A percentile compares a stretch with the other conserved stretches of the same genome.
Conservation (phyloP, 2,797 vertebrate genomes). For the Pseudotriccus pelzelni region DNA sequence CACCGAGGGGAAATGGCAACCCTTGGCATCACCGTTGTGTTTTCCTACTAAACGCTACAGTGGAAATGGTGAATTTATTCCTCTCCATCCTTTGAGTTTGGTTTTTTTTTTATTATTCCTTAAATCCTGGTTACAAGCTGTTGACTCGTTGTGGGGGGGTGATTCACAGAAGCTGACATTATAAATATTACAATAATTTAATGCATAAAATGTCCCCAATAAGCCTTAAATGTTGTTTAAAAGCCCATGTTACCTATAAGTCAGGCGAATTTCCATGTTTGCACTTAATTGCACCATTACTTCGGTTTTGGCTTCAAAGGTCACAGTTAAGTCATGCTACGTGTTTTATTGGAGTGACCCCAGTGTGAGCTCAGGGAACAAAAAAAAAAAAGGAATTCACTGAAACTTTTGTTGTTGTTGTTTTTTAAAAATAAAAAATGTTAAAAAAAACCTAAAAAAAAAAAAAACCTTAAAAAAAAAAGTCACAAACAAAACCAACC, state of each 20-base stretch:
- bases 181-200: slow-evolving; percentile 68
- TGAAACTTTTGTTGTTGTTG: slow-evolving; percentile 69
- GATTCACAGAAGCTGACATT: slow-evolving; percentile 68
- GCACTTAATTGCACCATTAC: slow-evolving; percentile 60
- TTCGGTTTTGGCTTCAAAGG: slow-evolving; percentile 68
- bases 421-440: slow-evolving; percentile 70
- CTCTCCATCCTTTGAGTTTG: slow-evolving; percentile 6
- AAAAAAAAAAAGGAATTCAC: slow-evolving; percentile 69
- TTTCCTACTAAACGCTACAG: slow-evolving; percentile 16
- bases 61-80: slow-evolving; percentile 43
- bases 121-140: slow-evolving; percentile 56
- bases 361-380: slow-evolving; percentile 85
- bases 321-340: slow-evolving; percentile 73
- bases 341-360: slow-evolving; percentile 78
- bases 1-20: neutral
- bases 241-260: slow-evolving; percentile 68
- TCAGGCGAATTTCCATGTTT: slow-evolving; percentile 68
- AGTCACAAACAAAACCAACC: neutral
- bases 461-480: neutral
- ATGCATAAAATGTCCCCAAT: slow-evolving; percentile 70
- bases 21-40: neutral
- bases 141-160: slow-evolving; percentile 54
- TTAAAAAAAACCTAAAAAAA: neutral
- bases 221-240: slow-evolving; percentile 75
- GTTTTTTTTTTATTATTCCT: neutral